phyloP scores from a whole-genome alignment of 2,888 invertebrate genomes.

The Volucella bombylans region DNA sequence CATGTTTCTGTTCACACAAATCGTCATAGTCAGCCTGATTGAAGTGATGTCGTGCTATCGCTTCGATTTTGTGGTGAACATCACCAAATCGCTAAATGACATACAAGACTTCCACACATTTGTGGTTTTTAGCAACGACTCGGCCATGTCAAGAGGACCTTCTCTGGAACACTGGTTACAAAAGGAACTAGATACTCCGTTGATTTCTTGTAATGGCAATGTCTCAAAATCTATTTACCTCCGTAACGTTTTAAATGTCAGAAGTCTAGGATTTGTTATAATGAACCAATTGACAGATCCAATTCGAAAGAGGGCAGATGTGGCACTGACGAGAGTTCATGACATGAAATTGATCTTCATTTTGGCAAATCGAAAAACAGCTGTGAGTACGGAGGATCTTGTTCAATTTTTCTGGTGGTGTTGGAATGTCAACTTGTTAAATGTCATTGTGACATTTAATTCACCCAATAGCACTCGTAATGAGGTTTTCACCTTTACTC shows the following conservation, averaged over 20 bases:
- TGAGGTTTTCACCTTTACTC: slow-evolving; percentile 71
- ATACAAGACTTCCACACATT: slow-evolving; percentile 33
- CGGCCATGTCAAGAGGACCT: not conserved
- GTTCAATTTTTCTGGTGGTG: slow-evolving; percentile 73
- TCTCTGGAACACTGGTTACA: slow-evolving; percentile 34
- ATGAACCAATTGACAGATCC: slow-evolving; percentile 64
- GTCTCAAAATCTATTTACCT: slow-evolving; percentile 48
- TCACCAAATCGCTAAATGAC: slow-evolving; percentile 21
- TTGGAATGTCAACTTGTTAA: slow-evolving; percentile 73
- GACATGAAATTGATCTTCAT: slow-evolving; percentile 73
- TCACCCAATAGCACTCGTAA: slow-evolving; percentile 13
- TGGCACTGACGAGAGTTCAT: slow-evolving; percentile 67
- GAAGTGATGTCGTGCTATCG: slow-evolving; percentile 17
- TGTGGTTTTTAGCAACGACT: slow-evolving; percentile 45
- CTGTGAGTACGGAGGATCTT: slow-evolving; percentile 34
- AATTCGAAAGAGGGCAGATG: slow-evolving; percentile 61
- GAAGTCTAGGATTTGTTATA: slow-evolving; percentile 72
- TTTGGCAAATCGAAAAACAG: slow-evolving; percentile 6
- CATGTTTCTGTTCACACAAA: not conserved
- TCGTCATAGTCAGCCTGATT: too few species aligned
- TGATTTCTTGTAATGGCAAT: slow-evolving; percentile 49
- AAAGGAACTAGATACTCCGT: slow-evolving; percentile 30
- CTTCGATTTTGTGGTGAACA: slow-evolving; percentile 54
- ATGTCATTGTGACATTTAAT: slow-evolving; percentile 66
- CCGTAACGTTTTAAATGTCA: slow-evolving; percentile 54